Evolutionary conservation across 2,113 vertebrate species (phyloP), one percentile per base, ranked within the genome.

Genomic region (Nibea coibor): DNA sequence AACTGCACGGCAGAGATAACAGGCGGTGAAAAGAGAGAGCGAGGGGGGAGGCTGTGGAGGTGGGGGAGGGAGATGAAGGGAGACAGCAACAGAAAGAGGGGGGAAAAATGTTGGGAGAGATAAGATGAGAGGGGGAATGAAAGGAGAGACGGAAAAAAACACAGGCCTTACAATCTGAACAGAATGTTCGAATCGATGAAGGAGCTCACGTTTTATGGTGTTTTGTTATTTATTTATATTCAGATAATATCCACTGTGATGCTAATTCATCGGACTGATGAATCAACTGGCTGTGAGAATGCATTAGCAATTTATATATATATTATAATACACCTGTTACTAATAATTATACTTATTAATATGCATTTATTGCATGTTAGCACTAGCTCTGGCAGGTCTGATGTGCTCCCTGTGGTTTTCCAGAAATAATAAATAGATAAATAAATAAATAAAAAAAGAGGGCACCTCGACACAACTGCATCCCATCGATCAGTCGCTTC

Each of bases 1-100:
- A 94, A 93, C 90, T 94, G 92, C 93, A 93, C 3, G 62, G 81
- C 54, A 79, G 83, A 88, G 93, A 92, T 90, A 94, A 91, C 81
- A 82, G 86, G 68, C 70, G 20, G 76, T 81, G 84, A 87, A 86
- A 80, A 75, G 69, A 78, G 78, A 12, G 59, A 31, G 61, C 3
- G 54, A 45, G 17, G 69, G 56, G 65, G 53, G 1, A 22, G 69
- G 42, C 17, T 39, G 35, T 39, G 35, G 35, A 39, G 35, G 35
- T 39, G 35, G 35, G 35, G 65, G 77, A 79, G 57, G 9, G 66
- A 80, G 86, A 88, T 82, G 73, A 81, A 83, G 74, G 75, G 66
- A 82, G 83, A 87, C 80, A 75, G 86, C 66, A 78, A 81, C 54
- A 83, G 82, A 88, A 71, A 80, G 81, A 22, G 54, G 75, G 63